Evolutionary conservation across 1,140 invertebrate species (phyloP).

Genomic region (Octopus bimaculoides): DNA sequence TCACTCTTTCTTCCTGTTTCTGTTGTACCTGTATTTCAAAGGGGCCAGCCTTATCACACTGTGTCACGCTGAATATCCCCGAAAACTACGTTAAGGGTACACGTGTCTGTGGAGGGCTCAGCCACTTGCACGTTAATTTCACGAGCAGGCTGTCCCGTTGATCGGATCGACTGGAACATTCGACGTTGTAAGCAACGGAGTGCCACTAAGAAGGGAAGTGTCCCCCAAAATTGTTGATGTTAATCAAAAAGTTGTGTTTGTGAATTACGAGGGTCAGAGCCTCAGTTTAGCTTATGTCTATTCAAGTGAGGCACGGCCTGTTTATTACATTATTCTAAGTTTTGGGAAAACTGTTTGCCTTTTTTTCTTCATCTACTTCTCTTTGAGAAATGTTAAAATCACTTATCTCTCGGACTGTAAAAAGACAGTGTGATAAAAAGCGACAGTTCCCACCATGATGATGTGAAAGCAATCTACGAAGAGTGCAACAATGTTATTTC

Average conservation of each 20-base stretch:
- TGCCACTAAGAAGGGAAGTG: background rate
- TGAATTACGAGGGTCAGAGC: background rate
- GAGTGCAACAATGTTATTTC: background rate
- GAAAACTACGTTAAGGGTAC: too few relatives aligned
- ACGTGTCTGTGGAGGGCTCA: too few relatives aligned
- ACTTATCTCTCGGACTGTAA: constrained; percentile 7
- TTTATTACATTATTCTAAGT: background rate
- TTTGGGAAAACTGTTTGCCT: constrained; percentile 7
- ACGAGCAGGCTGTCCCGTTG: too few relatives aligned
- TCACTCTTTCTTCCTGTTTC: too few relatives aligned
- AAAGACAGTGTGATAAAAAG: constrained; percentile 2
- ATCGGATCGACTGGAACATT: too few relatives aligned
- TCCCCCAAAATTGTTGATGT: background rate
- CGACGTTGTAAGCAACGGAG: too few relatives aligned
- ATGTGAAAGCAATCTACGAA: constrained; percentile 4
- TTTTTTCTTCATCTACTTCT: constrained; percentile 2
- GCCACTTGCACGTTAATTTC: too few relatives aligned
- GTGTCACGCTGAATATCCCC: too few relatives aligned
- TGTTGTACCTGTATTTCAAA: too few relatives aligned
- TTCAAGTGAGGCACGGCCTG: background rate
- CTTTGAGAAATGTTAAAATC: background rate
- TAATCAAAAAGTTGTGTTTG: background rate
- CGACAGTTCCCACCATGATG: background rate
- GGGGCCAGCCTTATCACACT: too few relatives aligned
- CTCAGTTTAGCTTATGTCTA: background rate